Evolutionary conservation across 2,113 vertebrate genomes (phyloP).

Genomic region (Xiphias gladius): DNA sequence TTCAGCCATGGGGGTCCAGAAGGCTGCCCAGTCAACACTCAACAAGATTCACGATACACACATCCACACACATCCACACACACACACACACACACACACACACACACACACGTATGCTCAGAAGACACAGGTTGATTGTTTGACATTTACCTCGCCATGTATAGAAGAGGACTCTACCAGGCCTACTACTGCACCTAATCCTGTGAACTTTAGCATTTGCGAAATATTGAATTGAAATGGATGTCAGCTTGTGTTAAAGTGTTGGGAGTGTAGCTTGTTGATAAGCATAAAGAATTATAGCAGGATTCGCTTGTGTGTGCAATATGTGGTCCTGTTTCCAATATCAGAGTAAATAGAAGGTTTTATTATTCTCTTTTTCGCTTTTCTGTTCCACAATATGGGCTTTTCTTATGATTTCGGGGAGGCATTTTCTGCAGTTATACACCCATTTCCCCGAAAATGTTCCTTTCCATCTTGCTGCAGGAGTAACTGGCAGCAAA

Average conservation of each 20-base stretch:
- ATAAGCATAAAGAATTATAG: slow-evolving; percentile 48
- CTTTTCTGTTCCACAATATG: slow-evolving; percentile 22
- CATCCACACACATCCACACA: slow-evolving; percentile 14
- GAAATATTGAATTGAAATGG: slow-evolving; percentile 47
- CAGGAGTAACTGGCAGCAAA: slow-evolving; percentile 44
- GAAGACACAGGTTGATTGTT: slow-evolving; percentile 50
- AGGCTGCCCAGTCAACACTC: slow-evolving; percentile 33
- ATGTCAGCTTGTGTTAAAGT: slow-evolving; percentile 24
- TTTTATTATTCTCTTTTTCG: slow-evolving; percentile 42
- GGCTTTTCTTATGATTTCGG: slow-evolving; percentile 27
- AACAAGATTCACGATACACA: slow-evolving; percentile 27
- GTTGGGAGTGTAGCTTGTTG: slow-evolving; percentile 20
- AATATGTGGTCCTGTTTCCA: slow-evolving; percentile 22
- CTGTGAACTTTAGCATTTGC: slow-evolving; percentile 61
- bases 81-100: slow-evolving; percentile 23
- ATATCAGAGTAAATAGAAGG: slow-evolving; percentile 30
- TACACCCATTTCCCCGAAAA: slow-evolving; percentile 31
- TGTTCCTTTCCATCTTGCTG: slow-evolving; percentile 42
- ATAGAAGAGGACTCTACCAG: slow-evolving; percentile 28
- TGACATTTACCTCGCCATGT: slow-evolving; percentile 50
- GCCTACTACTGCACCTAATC: slow-evolving; percentile 49
- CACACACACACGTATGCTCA: slow-evolving; percentile 16
- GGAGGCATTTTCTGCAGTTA: slow-evolving; percentile 25
- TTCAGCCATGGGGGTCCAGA: slow-evolving; percentile 31
- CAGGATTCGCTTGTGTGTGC: slow-evolving; percentile 28